Percentiles rank a stretch among this genome's conserved stretches.
Conservation (phyloP, 2,113 vertebrate genomes). For the Lophotis ruficrista region DNA sequence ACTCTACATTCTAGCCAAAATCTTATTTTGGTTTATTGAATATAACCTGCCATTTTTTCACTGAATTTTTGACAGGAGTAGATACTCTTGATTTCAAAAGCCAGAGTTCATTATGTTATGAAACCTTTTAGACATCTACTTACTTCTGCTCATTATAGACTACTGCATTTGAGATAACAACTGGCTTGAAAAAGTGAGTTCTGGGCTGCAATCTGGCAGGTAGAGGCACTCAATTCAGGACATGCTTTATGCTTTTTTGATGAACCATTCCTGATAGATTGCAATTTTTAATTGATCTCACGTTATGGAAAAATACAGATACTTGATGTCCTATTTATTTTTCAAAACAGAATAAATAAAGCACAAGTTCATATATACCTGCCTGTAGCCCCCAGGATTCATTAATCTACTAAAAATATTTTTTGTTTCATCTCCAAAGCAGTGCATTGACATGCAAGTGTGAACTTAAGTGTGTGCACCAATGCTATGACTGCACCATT, state of each 20-base stretch:
- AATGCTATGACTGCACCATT: constrained; percentile 6
- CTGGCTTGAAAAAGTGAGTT: neutral
- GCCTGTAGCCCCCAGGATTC: neutral
- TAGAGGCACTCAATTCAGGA: neutral
- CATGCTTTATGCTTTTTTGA: neutral
- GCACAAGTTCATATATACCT: neutral
- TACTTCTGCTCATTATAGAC: neutral
- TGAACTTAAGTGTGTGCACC: constrained; percentile 4
- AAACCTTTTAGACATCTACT: neutral
- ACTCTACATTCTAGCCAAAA: neutral
- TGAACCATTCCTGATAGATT: constrained; percentile 17
- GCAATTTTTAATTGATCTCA: constrained; percentile 58
- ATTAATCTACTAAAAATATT: neutral
- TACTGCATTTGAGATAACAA: neutral
- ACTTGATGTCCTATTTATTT: neutral
- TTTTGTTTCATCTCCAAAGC: neutral
- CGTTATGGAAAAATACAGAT: neutral
- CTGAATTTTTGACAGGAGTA: neutral
- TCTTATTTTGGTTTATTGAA: neutral
- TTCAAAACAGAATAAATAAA: neutral
- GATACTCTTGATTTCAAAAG: neutral
- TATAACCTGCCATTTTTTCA: neutral
- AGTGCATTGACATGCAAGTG: neutral
- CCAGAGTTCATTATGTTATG: neutral
- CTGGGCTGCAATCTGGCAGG: neutral